Base-by-base conservation (phyloP, 2,888 invertebrate genomes). In the Cantharis rustica region DNA sequence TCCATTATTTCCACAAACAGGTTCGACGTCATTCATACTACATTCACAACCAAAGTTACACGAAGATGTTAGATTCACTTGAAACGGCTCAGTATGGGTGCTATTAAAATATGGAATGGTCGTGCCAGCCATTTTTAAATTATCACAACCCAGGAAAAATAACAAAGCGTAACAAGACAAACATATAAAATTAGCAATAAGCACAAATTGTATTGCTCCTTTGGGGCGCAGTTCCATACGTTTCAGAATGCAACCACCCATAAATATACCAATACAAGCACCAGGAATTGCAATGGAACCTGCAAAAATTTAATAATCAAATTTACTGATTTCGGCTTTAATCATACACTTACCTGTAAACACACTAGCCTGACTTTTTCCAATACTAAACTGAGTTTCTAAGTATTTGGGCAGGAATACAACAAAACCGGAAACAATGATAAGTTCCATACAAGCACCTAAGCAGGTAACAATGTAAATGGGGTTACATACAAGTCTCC, bases 31-130 rank as follows among this genome's bases (percentile, higher is more conserved):
- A 75, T 93, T 94, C 89, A 94, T 95, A 69, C 94, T 93, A 88
- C 98, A 98, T 85, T 95, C 93, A 89, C 98, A 98, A 87, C 96
- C 96, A 88, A 95, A 95, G 90, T 98, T 98, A 89, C 98, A 98
- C 71, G 95, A 94, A 72, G 96, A 96, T 23, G 97, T 97, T 86
- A 98, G 90, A 89, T 98, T 97, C 81, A 97, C 86, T 89, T 95
- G 95, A 89, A 96, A 96, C 80, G 96, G 94, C 87, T 95, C 96
- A 63, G 89, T 89, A 73, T 84, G 85, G 62, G 89, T 93, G 91
- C 93, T 94, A 84, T 94, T 95, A 85, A 95, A 95, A 84, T 96
- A 96, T 0, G 96, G 96, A 85, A 95, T 95, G 7, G 97, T 98
- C 2, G 97, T 96, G 68, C 98, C 98, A 61, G 98, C 98, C 95